phyloP scores from a whole-genome alignment of 2,113 vertebrate genomes.

The Tupaia chinensis region DNA sequence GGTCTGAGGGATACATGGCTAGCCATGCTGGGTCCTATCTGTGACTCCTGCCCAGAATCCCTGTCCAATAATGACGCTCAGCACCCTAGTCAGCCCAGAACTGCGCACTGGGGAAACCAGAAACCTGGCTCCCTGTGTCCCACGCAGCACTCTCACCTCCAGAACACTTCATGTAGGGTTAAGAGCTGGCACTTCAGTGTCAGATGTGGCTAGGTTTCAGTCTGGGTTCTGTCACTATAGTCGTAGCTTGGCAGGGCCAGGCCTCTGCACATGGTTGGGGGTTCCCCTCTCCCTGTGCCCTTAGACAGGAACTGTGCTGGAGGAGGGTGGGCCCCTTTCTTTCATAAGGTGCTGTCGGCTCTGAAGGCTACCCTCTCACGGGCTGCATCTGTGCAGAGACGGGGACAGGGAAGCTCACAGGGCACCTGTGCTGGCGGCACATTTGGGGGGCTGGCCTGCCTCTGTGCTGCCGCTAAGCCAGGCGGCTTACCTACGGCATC shows the following conservation, averaged over 20 bases:
- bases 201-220: background rate
- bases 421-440: background rate
- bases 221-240: background rate
- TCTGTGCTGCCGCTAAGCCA: background rate
- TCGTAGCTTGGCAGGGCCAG: background rate
- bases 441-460: background rate
- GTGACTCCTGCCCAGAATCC: background rate
- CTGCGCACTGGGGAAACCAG: background rate
- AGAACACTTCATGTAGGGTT: background rate
- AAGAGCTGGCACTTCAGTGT: background rate
- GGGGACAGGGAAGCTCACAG: background rate
- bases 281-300: background rate
- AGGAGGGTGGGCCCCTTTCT: background rate
- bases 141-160: background rate
- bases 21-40: background rate
- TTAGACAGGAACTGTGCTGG: background rate
- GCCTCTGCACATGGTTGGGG: background rate
- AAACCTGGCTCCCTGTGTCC: background rate
- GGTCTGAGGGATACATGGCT: background rate
- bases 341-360: background rate
- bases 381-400: background rate
- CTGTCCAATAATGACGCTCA: background rate
- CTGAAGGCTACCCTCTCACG: background rate
- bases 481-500: background rate
- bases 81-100: background rate